Conservation (phyloP, 1,140 invertebrate species). For the Odontomachus brunneus region DNA sequence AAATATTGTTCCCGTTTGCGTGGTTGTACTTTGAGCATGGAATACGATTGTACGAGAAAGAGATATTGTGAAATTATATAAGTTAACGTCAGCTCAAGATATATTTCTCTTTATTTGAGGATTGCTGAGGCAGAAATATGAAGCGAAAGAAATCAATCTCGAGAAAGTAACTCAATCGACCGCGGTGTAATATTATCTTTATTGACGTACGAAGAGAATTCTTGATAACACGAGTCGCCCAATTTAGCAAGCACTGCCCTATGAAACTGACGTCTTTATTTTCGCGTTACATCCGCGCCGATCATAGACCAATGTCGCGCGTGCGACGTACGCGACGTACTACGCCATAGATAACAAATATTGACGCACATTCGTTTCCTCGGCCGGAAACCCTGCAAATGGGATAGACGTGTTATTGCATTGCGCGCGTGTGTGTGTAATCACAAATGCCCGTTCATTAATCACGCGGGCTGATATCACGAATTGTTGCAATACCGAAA, state of each 20-base stretch:
- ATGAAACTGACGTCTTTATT: conserved; percentile 19
- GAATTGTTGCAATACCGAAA: conserved; percentile 12
- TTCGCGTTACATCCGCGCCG: neutral
- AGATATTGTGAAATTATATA: no score
- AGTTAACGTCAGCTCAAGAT: no score
- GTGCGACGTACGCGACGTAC: no score
- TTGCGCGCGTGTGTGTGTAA: conserved; percentile 5
- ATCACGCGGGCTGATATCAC: neutral
- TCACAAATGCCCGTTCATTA: neutral
- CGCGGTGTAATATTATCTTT: conserved; percentile 5
- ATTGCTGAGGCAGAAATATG: no score
- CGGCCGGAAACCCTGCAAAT: conserved; percentile 13
- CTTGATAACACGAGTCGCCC: neutral
- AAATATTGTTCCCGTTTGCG: no score
- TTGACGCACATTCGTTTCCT: conserved; percentile 45
- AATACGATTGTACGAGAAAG: no score
- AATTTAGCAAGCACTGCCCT: neutral
- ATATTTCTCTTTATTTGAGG: no score
- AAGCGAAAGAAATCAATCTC: no score
- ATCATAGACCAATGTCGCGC: conserved; percentile 17
- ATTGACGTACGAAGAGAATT: neutral
- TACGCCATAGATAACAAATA: conserved; percentile 28
- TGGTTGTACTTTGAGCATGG: no score
- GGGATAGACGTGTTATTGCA: conserved; percentile 16
- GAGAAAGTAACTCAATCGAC: neutral